Evolutionary conservation across 2,888 invertebrate genomes (phyloP).

Genomic region (Zaprionus lineosus): DNA sequence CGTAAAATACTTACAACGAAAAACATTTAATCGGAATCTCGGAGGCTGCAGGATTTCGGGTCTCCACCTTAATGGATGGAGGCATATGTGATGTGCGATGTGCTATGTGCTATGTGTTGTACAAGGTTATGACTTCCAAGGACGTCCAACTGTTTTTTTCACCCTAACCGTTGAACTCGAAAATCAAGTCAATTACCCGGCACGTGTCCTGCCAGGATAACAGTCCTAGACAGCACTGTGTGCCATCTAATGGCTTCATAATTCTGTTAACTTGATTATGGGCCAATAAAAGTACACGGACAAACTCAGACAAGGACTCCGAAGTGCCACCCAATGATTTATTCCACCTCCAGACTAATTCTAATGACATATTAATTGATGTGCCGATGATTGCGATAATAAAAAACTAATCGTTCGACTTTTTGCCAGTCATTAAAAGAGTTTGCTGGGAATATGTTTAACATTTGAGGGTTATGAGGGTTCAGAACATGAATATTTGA

Average conservation of each 20-base stretch:
- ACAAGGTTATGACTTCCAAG: conserved; percentile 33
- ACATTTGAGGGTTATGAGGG: too few relatives aligned
- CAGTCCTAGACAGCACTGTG: conserved; percentile 36
- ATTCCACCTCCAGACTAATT: neutral
- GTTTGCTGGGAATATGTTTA: too few relatives aligned
- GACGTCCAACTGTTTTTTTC: conserved; percentile 20
- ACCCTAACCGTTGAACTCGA: conserved; percentile 26
- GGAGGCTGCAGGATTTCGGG: neutral
- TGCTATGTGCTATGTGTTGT: neutral
- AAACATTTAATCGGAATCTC: conserved; percentile 59
- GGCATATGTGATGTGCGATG: neutral
- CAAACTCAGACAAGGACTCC: conserved; percentile 26
- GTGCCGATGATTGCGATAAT: too few relatives aligned
- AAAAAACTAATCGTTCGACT: too few relatives aligned
- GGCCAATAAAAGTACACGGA: conserved; percentile 40
- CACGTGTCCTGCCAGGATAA: conserved; percentile 49
- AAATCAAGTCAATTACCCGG: conserved; percentile 41
- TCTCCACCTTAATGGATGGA: conserved; percentile 37
- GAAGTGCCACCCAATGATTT: conserved; percentile 12
- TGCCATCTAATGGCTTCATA: conserved; percentile 55
- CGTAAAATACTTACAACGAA: conserved; percentile 60
- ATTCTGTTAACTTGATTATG: conserved; percentile 46
- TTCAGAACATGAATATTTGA: too few relatives aligned
- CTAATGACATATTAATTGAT: conserved; percentile 34
- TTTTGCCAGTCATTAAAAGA: too few relatives aligned